Base-by-base conservation (phyloP, 2,113 vertebrate genomes). In the Pseudonaja textilis region DNA sequence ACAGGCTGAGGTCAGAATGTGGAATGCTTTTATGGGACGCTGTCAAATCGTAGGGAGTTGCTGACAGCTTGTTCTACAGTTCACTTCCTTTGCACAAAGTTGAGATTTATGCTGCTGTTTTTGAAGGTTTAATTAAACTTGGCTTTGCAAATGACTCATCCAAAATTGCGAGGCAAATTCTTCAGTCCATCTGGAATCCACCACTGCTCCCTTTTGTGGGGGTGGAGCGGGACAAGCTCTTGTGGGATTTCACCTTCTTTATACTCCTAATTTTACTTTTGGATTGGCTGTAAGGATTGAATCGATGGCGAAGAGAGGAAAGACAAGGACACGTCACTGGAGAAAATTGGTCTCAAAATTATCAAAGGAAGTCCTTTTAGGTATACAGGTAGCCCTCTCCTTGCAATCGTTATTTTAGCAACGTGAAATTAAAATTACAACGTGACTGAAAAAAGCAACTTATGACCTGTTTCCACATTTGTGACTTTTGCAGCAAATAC, bases 1-100 rank as follows among this genome's bases (percentile, higher is more conserved):
- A 98, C 98, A 96, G 95, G 93, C 1, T 0, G 96, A 50, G 98
- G 98, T 98, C 98, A 97, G 95, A 96, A 95, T 94, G 95, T 97
- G 97, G 94, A 95, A 97, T 97, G 95, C 94, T 45, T 97, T 97
- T 98, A 97, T 96, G 96, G 97, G 96, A 95, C 95, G 95, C 94
- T 95, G 94, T 97, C 93, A 96, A 95, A 96, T 97, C 96, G 90
- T 34, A 88, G 95, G 94, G 98, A 98, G 97, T 94, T 98, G 98
- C 97, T 98, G 98, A 99, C 98, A 99, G 98, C 95, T 97, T 61
- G 87, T 91, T 90, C 97, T 89, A 88, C 97, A 90, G 94, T 95
- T 95, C 93, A 74, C 96, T 95, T 96, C 93, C 95, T 96, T 95
- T 95, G 96, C 93, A 93, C 29, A 29, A 93, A 0, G 0, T 16